Base-by-base conservation (phyloP, 2,113 vertebrate species). In the Cryptotis parvus region DNA sequence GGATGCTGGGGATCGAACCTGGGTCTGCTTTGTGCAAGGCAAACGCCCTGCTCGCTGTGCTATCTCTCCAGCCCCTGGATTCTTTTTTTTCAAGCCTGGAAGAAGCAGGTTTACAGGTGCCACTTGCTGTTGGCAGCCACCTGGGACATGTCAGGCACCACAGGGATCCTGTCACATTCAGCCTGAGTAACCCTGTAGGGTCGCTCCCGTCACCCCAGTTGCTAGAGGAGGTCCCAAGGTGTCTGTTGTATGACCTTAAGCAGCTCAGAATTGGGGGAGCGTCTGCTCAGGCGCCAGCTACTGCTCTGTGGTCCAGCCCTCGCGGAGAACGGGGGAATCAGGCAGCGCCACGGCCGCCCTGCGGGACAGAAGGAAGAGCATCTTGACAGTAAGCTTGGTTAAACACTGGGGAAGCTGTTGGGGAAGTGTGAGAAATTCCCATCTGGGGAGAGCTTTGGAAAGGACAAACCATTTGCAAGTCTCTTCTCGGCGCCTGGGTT, bases 381-480 rank as follows among this genome's bases (percentile, higher is more conserved):
- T 79, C 91, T 90, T 78, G 85, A 20, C 41, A 70, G 81, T 14
- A 58, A 86, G 63, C 77, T 0, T 45, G 74, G 78, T 65, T 75
- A 75, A 65, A 91, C 82, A 43, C 3, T 70, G 81, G 75, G 75
- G 88, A 52, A 82, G 91, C 89, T 76, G 49, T 79, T 41, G 27
- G 31, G 66, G 43, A 35, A 74, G 76, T 43, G 15, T 82, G 74
- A 87, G 74, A 69, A 84, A 61, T 58, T 33, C 74, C 78, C 78
- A 70, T 52, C 82, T 63, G 65, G 87, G 55, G 84, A 66, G 80
- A 58, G 39, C 77, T 35, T 37, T 33, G 65, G 76, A 68, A 73
- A 84, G 45, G 84, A 31, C 6, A n/a, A 37, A 61, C 68, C 24
- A 0, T 61, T 72, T 55, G 76, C 35, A 35, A 26, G 63, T 24